These are phyloP conservation scores for Pseudomyrmex concolor DNA, from an alignment of 1,140 invertebrate species.

Conservation along the genomic window DNA sequence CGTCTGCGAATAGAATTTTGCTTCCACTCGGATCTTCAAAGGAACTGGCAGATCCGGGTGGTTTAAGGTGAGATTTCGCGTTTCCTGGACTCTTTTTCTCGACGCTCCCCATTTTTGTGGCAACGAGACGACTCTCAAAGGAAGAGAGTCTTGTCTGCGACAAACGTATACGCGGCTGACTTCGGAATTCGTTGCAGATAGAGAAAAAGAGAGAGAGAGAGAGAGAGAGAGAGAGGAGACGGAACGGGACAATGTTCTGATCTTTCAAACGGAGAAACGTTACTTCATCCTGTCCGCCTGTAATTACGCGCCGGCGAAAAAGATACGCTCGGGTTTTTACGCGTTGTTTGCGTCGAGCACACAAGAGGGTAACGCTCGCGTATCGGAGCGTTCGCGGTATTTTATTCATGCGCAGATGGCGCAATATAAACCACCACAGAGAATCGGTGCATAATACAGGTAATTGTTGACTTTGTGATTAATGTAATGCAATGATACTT, in stretches of 20 bases:
- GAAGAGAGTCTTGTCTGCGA: constrained; percentile 63
- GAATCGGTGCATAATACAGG: neutral
- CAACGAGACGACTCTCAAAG: constrained; percentile 38
- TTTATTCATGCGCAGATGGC: constrained; percentile 1
- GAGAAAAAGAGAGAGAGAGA: constrained; percentile 22
- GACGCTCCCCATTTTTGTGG: constrained; percentile 39
- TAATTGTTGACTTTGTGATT: constrained; percentile 7
- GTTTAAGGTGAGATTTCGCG: constrained; percentile 71
- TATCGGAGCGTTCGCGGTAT: neutral
- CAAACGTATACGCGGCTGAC: constrained; percentile 66
- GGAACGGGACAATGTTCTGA: constrained; percentile 45
- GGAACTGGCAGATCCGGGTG: constrained; percentile 52
- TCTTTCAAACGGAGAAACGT: constrained; percentile 38
- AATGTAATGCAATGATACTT: neutral
- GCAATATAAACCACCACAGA: neutral
- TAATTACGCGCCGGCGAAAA: constrained; percentile 11
- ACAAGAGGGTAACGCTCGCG: neutral
- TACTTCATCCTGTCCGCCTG: neutral
- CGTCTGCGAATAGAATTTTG: constrained; percentile 70
- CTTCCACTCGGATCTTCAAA: constrained; percentile 67
- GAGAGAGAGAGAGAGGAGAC: too few relatives aligned
- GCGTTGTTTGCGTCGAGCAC: constrained; percentile 15
- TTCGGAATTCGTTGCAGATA: constrained; percentile 39
- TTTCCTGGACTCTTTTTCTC: constrained; percentile 39
- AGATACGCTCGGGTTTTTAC: constrained; percentile 24